Conservation (phyloP, 2,888 invertebrate species). For the Cryptus viduatorius region DNA sequence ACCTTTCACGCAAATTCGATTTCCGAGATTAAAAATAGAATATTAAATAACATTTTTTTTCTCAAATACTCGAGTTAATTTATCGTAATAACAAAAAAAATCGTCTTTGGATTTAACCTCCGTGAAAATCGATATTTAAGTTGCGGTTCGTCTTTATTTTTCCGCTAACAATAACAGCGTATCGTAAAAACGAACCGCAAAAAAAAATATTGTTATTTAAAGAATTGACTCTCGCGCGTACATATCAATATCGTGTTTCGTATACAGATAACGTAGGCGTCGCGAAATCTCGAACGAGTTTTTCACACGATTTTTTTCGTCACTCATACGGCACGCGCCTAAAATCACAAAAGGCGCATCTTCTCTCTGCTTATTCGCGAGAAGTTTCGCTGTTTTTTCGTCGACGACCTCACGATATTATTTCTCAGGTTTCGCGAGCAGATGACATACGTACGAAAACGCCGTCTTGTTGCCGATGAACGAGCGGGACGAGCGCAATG, state of each 20-base stretch:
- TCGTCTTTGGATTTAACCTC: too few relatives aligned
- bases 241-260: constrained; percentile 8
- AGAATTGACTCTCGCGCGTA: too few relatives aligned
- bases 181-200: not conserved
- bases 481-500: not conserved
- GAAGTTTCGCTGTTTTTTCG: not conserved
- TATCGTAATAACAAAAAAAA: too few relatives aligned
- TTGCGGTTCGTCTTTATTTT: not conserved
- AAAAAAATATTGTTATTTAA: not conserved
- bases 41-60: too few relatives aligned
- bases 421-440: constrained; percentile 12
- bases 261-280: constrained; percentile 20
- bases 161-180: not conserved
- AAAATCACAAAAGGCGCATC: not conserved
- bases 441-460: constrained; percentile 32
- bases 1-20: too few relatives aligned
- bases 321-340: not conserved
- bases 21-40: too few relatives aligned
- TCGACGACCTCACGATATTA: not conserved
- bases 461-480: not conserved
- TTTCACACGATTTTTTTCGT: constrained; percentile 2
- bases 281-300: constrained; percentile 37
- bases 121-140: too few relatives aligned
- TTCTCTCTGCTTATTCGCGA: not conserved
- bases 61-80: too few relatives aligned